Evolutionary conservation across 2,797 vertebrate genomes (phyloP).

Genomic region (Melanotaenia parkinsoni): DNA sequence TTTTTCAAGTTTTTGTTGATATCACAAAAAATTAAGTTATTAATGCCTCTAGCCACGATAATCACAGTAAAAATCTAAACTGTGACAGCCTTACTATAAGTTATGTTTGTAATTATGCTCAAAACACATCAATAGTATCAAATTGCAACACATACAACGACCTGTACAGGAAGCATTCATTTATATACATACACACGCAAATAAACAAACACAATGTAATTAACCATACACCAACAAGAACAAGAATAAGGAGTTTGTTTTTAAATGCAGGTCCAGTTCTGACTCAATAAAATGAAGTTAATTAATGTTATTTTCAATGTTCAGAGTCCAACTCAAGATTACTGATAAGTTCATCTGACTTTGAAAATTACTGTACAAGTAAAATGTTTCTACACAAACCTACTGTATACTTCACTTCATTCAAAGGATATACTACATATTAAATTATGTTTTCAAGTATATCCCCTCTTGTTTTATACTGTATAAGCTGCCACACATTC

Average conservation of each 20-base stretch:
- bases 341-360: background rate
- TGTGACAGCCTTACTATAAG: no score
- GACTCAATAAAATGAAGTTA: background rate
- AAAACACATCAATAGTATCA: no score
- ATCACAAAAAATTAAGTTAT: no score
- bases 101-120: no score
- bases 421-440: background rate
- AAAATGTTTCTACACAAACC: background rate
- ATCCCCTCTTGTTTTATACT: background rate
- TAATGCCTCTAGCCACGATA: no score
- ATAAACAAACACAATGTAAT: no score
- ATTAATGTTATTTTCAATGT: background rate
- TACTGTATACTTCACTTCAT: background rate
- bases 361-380: background rate
- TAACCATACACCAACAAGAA: no score
- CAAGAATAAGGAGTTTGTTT: background rate
- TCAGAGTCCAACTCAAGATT: slow-evolving; percentile 13
- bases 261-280: background rate
- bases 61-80: no score
- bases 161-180: no score
- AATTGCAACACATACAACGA: no score
- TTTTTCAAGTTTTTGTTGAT: no score
- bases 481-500: background rate
- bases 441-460: background rate
- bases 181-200: no score